Evolutionary conservation across 2,797 vertebrate genomes (phyloP).

Genomic region (Sylvilagus floridanus): DNA sequence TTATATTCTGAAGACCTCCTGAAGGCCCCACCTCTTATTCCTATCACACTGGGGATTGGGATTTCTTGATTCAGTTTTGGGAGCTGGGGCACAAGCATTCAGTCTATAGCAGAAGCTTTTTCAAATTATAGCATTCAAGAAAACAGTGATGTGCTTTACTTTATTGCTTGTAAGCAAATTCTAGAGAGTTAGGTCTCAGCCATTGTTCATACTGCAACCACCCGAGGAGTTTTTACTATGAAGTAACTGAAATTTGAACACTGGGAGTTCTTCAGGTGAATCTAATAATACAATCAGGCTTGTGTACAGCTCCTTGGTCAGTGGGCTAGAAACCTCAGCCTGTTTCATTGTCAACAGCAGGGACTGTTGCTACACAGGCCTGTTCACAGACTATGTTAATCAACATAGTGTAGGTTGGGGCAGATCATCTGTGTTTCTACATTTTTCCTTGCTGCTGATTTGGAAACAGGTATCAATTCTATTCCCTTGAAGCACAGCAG

Average conservation of each 20-base stretch:
- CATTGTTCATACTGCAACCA: neutral
- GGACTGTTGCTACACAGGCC: neutral
- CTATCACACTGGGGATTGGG: neutral
- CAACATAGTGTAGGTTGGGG: neutral
- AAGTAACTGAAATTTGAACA: neutral
- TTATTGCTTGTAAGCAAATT: neutral
- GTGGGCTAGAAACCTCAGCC: neutral
- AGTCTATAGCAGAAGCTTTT: neutral
- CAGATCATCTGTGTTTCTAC: conserved; percentile 47
- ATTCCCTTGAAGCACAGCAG: neutral
- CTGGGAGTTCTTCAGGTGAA: neutral
- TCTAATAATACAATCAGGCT: neutral
- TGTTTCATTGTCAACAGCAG: neutral
- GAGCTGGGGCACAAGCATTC: neutral
- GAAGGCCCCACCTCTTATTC: neutral
- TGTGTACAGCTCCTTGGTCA: neutral
- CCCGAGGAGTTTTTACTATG: neutral
- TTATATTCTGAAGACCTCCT: neutral
- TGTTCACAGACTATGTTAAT: neutral
- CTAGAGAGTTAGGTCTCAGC: neutral
- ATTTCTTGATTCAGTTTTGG: neutral
- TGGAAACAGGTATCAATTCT: neutral
- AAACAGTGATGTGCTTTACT: neutral
- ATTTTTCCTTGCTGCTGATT: neutral
- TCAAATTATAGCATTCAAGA: neutral